These are phyloP conservation scores for Denticeps clupeoides DNA, from an alignment of 2,797 vertebrate species.

Conservation along the genomic window DNA sequence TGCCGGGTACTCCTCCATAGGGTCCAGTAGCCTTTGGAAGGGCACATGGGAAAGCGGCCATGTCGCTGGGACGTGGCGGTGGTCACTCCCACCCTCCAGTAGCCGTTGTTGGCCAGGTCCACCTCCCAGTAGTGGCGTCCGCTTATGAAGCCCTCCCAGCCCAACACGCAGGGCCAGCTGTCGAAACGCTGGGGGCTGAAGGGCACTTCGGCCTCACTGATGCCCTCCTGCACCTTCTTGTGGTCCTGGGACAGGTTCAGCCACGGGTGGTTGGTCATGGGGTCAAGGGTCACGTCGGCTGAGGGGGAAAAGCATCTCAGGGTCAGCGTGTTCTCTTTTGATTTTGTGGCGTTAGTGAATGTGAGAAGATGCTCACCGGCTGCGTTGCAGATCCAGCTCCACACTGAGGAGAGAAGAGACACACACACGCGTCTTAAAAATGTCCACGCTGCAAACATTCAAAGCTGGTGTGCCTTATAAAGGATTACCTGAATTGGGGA, in stretches of 20 bases:
- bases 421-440: not conserved
- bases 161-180: slow-evolving; percentile 34
- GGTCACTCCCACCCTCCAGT: slow-evolving; percentile 40
- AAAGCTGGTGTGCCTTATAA: not conserved
- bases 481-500: slow-evolving; percentile 63
- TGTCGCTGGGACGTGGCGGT: slow-evolving; percentile 25
- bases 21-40: slow-evolving; percentile 35
- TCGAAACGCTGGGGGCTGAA: slow-evolving; percentile 33
- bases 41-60: slow-evolving; percentile 35
- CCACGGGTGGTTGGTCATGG: slow-evolving; percentile 39
- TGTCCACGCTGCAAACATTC: not conserved
- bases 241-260: slow-evolving; percentile 36
- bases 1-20: slow-evolving; percentile 54
- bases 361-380: slow-evolving; percentile 20
- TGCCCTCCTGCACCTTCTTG: slow-evolving; percentile 32
- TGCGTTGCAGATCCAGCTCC: slow-evolving; percentile 39
- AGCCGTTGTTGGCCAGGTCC: slow-evolving; percentile 33
- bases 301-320: not conserved
- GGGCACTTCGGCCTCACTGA: slow-evolving; percentile 9
- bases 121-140: slow-evolving; percentile 44
- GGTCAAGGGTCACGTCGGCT: slow-evolving; percentile 37
- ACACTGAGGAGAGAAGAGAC: slow-evolving; percentile 23
- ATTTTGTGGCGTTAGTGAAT: not conserved
- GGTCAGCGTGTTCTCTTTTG: not conserved
- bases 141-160: slow-evolving; percentile 31